Base-by-base conservation (phyloP, 2,113 vertebrate species). In the Orcinus orca region DNA sequence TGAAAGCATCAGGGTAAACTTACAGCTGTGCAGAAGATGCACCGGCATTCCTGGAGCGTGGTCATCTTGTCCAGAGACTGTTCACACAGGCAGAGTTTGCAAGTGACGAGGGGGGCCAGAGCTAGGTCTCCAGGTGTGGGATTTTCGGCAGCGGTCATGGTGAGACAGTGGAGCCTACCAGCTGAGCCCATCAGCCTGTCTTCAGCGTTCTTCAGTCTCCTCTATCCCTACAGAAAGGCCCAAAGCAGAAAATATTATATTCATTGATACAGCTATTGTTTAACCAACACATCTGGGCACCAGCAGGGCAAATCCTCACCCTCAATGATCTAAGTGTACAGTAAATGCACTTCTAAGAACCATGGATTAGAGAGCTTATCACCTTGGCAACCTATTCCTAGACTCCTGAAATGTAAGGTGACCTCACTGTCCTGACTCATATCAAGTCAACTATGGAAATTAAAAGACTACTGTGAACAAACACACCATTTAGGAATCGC, bases 21-120 rank as follows among this genome's bases (percentile, higher is more conserved):
- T 97, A 99, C 99, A 91, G 95, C 97, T 74, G 99, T 99, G 96
- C 99, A 99, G 96, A 99, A 99, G 96, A 99, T 97, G 95, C 99
- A 99, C 97, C 63, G 98, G 98, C 99, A 99, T 96, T 99, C 98
- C 93, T 98, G 99, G 97, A 99, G 99, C 20, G 97, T 98, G 85
- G 98, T 99, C 98, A 99, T 99, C 96, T 99, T 99, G 95, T 99
- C 98, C 85, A 98, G 73, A 38, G 99, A 98, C 95, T 99, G 99
- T 96, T 99, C 99, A 86, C 98, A 99, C 88, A 99, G 98, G 97
- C 99, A 99, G 55, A 99, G 98, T 96, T 99, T 99, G 99, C 99
- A 99, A 80, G 98, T 99, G 93, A 99, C 91, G n/a, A 98, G 97
- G 71, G 96, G 98, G 44, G 97, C 92, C 29, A 98, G 95, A 38